A percentile compares a stretch with the other conserved stretches of the same genome.
These are phyloP conservation scores for Prunella himalayana DNA, from an alignment of 2,113 vertebrate genomes.

Conservation along the genomic window DNA sequence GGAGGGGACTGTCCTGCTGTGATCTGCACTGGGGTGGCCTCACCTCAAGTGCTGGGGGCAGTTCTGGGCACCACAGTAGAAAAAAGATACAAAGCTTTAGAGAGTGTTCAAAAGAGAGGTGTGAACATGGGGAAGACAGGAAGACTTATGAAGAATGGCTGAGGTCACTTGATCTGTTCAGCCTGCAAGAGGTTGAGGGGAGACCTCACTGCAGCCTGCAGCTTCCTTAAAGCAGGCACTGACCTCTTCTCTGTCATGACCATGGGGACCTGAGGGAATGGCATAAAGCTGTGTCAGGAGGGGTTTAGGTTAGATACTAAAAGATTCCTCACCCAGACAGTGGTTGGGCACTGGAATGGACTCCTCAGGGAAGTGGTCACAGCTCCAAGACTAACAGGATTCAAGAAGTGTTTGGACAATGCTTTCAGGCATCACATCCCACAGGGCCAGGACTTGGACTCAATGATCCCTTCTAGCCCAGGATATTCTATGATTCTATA, in stretches of 20 bases:
- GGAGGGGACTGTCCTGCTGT: neutral
- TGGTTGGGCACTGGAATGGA: neutral
- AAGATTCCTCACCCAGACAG: neutral
- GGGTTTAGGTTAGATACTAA: neutral
- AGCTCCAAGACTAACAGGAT: neutral
- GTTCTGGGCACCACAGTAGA: accelerated
- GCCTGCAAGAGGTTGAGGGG: neutral
- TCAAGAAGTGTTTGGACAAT: accelerated
- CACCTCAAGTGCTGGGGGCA: neutral
- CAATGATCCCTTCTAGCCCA: accelerated
- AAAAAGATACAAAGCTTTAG: neutral
- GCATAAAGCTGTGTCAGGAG: neutral
- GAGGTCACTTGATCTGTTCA: neutral
- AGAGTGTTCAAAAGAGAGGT: neutral
- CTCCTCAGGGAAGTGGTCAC: neutral
- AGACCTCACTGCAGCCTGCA: neutral
- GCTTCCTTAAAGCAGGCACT: neutral
- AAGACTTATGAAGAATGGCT: neutral
- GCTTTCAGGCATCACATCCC: neutral
- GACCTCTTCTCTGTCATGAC: neutral
- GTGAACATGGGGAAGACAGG: neutral
- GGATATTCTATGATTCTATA: neutral
- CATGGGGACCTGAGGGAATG: accelerated
- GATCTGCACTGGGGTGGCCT: accelerated
- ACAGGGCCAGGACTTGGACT: neutral